A percentile compares a stretch with the other conserved stretches of the same genome.
Evolutionary conservation across 2,797 vertebrate genomes (phyloP).

Genomic region (Sebastes alutus): DNA sequence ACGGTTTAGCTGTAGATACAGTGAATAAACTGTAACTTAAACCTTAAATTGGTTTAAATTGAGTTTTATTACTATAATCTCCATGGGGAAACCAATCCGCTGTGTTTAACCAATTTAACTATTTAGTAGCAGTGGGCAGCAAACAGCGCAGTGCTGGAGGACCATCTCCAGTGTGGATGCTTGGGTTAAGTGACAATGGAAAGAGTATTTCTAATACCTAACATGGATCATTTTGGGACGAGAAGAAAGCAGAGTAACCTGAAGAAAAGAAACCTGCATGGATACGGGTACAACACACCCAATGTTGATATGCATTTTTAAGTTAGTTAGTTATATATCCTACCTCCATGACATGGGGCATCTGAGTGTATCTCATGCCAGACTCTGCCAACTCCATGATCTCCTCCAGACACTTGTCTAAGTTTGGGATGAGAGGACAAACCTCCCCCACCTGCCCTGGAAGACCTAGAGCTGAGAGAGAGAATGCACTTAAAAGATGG

Average conservation of each 20-base stretch:
- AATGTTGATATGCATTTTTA: background rate
- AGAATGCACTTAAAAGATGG: background rate
- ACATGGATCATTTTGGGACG: background rate
- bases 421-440: conserved; percentile 89
- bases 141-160: background rate
- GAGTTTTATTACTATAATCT: background rate
- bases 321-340: background rate
- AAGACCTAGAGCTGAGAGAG: conserved; percentile 82
- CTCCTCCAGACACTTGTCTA: conserved; percentile 92
- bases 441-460: conserved; percentile 88
- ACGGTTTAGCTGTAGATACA: background rate
- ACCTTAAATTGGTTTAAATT: background rate
- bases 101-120: background rate
- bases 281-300: background rate
- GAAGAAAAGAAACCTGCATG: background rate
- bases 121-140: background rate
- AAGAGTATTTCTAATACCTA: background rate
- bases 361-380: conserved; percentile 93
- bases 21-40: background rate
- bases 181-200: background rate
- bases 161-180: background rate
- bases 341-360: conserved; percentile 92
- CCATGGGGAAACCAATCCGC: background rate
- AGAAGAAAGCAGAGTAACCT: background rate
- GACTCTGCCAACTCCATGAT: conserved; percentile 94